A percentile compares a stretch with the other conserved stretches of the same genome.
Evolutionary conservation across 2,113 vertebrate genomes (phyloP).

Genomic region (Lepus timidus): DNA sequence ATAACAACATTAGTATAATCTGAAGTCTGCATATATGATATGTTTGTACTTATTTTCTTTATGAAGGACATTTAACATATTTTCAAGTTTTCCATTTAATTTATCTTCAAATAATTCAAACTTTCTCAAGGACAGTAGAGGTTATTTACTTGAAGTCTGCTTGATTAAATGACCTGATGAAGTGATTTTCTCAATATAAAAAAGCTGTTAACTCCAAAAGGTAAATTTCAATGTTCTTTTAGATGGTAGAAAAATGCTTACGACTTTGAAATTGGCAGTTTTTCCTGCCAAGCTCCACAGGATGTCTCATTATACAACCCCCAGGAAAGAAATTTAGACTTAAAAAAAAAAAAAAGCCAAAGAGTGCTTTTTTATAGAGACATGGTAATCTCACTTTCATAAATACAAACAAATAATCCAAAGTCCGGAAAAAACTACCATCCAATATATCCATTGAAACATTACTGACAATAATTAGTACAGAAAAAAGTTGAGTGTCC

Average conservation of each 20-base stretch:
- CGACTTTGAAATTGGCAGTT: slow-evolving; percentile 71
- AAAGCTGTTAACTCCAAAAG: slow-evolving; percentile 63
- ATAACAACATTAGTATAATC: neutral
- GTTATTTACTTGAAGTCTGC: slow-evolving; percentile 51
- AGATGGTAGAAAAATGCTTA: slow-evolving; percentile 61
- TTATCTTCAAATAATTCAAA: slow-evolving; percentile 56
- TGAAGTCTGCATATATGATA: neutral
- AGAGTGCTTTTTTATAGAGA: slow-evolving; percentile 25
- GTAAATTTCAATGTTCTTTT: slow-evolving; percentile 71
- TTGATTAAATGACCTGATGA: slow-evolving; percentile 67
- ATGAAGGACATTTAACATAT: neutral
- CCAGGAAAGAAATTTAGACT: slow-evolving; percentile 61
- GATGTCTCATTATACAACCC: slow-evolving; percentile 69
- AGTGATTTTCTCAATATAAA: slow-evolving; percentile 40
- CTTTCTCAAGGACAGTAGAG: slow-evolving; percentile 61
- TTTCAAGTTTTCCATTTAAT: slow-evolving; percentile 40
- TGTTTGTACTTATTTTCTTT: neutral
- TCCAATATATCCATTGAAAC: neutral
- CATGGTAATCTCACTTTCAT: slow-evolving; percentile 6
- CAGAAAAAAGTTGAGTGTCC: neutral
- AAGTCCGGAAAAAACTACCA: neutral
- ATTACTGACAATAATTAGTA: neutral
- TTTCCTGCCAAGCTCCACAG: slow-evolving; percentile 53
- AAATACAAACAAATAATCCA: slow-evolving; percentile 23
- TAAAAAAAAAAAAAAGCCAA: neutral